Conservation (phyloP, 2,113 vertebrate genomes). For the Lichenostomus cassidix region DNA sequence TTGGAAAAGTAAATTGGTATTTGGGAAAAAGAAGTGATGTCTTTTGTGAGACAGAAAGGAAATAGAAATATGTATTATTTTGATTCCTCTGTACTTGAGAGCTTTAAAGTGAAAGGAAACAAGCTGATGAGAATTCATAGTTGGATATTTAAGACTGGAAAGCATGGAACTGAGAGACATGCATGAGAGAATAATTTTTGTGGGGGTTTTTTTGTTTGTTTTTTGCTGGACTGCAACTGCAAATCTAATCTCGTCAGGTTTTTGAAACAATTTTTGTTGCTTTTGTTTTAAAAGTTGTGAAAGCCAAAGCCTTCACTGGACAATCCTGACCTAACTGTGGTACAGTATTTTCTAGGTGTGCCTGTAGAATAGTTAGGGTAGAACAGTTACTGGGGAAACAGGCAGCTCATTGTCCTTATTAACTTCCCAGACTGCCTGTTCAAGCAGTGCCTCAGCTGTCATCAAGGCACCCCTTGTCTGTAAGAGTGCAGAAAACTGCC, state of each 20-base stretch:
- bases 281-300: background rate
- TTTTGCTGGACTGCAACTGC: background rate
- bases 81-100: background rate
- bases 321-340: background rate
- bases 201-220: accelerated
- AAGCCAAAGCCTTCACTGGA: background rate
- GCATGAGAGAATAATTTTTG: background rate
- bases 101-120: background rate
- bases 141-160: background rate
- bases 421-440: background rate
- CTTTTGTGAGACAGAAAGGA: background rate
- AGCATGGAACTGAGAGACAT: background rate
- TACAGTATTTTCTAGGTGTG: background rate
- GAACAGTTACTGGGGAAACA: background rate
- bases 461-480: background rate
- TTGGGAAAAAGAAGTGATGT: background rate
- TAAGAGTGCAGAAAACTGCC: background rate
- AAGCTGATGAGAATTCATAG: background rate
- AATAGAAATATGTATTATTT: background rate
- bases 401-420: background rate
- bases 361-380: background rate
- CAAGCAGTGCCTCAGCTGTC: background rate
- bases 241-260: background rate
- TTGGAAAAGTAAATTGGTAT: background rate
- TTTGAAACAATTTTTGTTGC: background rate